Percentiles rank a stretch among this genome's conserved stretches.
These are phyloP conservation scores for Chelmon rostratus DNA, from an alignment of 2,797 vertebrate genomes.

Conservation along the genomic window DNA sequence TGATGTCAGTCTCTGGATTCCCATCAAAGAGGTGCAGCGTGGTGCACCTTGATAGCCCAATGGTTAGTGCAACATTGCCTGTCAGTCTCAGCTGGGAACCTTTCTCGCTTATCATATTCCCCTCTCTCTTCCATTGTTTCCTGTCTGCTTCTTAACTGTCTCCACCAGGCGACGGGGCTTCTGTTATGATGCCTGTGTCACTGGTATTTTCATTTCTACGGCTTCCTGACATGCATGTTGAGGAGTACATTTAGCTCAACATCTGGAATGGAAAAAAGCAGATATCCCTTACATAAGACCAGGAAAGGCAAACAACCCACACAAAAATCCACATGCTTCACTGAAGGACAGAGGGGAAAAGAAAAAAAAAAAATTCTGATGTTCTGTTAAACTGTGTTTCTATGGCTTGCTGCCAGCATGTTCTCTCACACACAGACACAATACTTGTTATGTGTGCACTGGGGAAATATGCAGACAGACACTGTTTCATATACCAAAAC, in stretches of 20 bases:
- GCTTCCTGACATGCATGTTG: conserved; percentile 43
- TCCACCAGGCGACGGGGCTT: neutral
- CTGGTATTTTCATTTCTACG: conserved; percentile 39
- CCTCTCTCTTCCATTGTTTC: too few relatives aligned
- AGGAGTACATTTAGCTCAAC: conserved; percentile 39
- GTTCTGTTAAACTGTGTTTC: conserved; percentile 32
- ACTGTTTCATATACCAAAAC: neutral
- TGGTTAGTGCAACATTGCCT: too few relatives aligned
- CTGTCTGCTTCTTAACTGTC: neutral
- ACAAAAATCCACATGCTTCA: conserved; percentile 39
- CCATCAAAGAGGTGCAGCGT: conserved; percentile 37
- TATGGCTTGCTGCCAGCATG: conserved; percentile 23
- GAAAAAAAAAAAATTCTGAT: conserved; percentile 15
- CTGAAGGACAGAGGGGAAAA: conserved; percentile 18
- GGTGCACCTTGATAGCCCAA: too few relatives aligned
- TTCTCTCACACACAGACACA: conserved; percentile 4
- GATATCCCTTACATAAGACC: conserved; percentile 65
- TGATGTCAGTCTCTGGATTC: conserved; percentile 54
- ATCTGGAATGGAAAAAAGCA: conserved; percentile 79
- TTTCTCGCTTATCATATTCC: too few relatives aligned
- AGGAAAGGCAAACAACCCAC: conserved; percentile 48
- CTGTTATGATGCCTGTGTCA: conserved; percentile 17
- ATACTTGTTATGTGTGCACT: neutral
- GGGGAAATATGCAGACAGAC: conserved; percentile 30
- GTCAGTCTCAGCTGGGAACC: too few relatives aligned